These are phyloP conservation scores for Limonius californicus DNA, from an alignment of 1,140 invertebrate species.

Conservation along the genomic window DNA sequence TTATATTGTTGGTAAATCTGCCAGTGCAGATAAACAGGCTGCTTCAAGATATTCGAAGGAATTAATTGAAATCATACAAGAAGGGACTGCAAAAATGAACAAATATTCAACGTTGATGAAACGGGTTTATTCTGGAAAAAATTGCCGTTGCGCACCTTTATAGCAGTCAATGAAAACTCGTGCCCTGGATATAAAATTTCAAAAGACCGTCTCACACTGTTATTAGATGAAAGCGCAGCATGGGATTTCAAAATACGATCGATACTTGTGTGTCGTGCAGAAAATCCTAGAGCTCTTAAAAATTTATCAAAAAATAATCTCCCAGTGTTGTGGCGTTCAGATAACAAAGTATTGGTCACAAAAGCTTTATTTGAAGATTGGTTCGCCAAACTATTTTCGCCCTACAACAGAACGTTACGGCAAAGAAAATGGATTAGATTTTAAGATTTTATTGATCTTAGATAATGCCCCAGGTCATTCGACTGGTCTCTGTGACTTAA, in stretches of 20 bases:
- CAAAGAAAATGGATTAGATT: neutral
- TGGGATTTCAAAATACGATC: neutral
- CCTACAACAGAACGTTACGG: neutral
- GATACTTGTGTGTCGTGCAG: neutral
- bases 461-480: neutral
- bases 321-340: neutral
- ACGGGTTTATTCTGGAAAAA: slow-evolving; percentile 15
- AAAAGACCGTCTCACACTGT: neutral
- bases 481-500: neutral
- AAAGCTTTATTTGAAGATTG: neutral
- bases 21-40: slow-evolving; percentile 36
- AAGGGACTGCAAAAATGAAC: slow-evolving; percentile 35
- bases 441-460: too few relatives aligned
- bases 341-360: neutral
- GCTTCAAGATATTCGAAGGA: slow-evolving; percentile 30
- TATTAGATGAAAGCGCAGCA: neutral
- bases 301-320: neutral
- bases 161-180: neutral
- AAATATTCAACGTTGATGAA: slow-evolving; percentile 46
- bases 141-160: too few relatives aligned
- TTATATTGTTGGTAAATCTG: neutral
- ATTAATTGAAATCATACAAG: slow-evolving; percentile 31
- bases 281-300: neutral
- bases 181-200: neutral
- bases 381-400: neutral